Conservation (phyloP, 2,113 vertebrate species). For the Pristiophorus japonicus region DNA sequence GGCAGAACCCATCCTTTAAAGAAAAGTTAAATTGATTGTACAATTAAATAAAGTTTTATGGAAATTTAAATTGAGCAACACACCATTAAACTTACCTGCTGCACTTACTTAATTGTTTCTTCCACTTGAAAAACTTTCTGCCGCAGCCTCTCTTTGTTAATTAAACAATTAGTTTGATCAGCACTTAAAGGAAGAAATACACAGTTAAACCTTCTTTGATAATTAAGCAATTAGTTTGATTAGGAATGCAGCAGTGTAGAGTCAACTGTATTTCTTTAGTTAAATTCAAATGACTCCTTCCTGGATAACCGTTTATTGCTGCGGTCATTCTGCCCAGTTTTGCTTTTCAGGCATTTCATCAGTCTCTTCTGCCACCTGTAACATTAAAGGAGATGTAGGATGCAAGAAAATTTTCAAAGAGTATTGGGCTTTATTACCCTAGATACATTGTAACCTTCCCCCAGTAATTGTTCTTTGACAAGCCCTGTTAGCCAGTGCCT, state of each 20-base stretch:
- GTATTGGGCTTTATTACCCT: neutral
- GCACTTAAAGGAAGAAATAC: neutral
- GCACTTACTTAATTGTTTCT: constrained; percentile 34
- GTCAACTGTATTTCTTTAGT: neutral
- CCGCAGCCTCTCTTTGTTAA: constrained; percentile 10
- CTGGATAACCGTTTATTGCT: constrained; percentile 1
- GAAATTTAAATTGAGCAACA: constrained; percentile 24
- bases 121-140: constrained; percentile 21
- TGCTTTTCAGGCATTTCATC: neutral
- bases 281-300: constrained; percentile 9
- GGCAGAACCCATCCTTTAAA: neutral
- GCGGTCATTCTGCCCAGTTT: neutral
- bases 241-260: neutral
- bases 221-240: constrained; percentile 11
- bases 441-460: neutral
- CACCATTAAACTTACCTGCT: constrained; percentile 22
- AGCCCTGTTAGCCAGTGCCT: neutral
- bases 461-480: constrained; percentile 20
- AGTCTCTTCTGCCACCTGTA: neutral
- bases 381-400: neutral
- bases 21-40: constrained; percentile 13
- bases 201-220: neutral
- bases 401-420: neutral
- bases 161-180: constrained; percentile 29
- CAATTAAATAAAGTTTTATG: constrained; percentile 28